Evolutionary conservation across 2,888 invertebrate genomes (phyloP), one percentile per base, ranked within the genome.

Genomic region (Lithophane socia): DNA sequence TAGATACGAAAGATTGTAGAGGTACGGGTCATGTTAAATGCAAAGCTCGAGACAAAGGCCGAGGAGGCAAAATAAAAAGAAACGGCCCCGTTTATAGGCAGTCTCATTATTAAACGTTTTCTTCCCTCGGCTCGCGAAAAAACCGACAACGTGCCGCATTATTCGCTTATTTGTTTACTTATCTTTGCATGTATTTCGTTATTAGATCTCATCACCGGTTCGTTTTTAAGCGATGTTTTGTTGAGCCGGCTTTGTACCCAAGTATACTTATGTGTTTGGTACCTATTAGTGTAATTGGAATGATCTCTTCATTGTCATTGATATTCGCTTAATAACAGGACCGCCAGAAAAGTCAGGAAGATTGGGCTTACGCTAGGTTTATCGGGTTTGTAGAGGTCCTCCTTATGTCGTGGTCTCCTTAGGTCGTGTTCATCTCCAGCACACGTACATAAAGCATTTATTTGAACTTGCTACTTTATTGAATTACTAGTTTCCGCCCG

Each of bases 71-170:
- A 93, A 94, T 94, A 93, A 94, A 94, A 94, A 91, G 90, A 89
- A 93, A 94, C 88, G 83, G 91, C 82, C 77, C 82, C 92, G 92
- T 92, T 94, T 93, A 92, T 92, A 91, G 92, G 88, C 92, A 90
- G 92, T 91, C 92, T 92, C 92, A 93, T 93, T 95, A 94, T 94
- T 93, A 94, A 94, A 92, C 92, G 92, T 87, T 94, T 92, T 93
- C 91, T 92, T 91, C 87, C 88, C 84, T 87, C 89, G 83, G 88
- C 90, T 87, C 88, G 87, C 86, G 90, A 90, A 91, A 92, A 92
- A 92, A 87, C 87, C 90, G 87, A 89, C 87, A 87, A 83, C 86
- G 79, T 88, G 89, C 85, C 80, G 86, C 85, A 87, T 88, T 89
- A 90, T 86, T 83, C 85, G 87, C 88, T 92, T 92, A 91, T 91